phyloP scores from a whole-genome alignment of 2,888 invertebrate genomes.

The Linhomoeus sp. region DNA sequence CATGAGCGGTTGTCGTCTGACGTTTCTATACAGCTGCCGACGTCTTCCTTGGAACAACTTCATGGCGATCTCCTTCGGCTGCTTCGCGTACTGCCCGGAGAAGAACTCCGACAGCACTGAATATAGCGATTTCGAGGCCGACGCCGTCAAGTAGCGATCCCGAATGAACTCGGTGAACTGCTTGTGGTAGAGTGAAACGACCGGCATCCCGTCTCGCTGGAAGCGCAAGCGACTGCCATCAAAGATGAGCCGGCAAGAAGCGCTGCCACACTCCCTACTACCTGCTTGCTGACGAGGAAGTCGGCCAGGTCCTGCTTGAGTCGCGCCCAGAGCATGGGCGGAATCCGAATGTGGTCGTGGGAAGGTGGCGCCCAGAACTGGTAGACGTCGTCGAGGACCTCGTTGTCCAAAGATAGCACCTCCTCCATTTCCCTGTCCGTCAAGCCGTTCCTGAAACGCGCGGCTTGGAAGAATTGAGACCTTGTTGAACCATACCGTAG shows the following conservation, averaged over 20 bases:
- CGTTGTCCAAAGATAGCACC: conserved; percentile 5
- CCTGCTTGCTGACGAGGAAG: background rate
- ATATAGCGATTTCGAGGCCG: background rate
- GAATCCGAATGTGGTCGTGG: background rate
- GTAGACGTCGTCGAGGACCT: conserved; percentile 6
- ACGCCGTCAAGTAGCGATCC: background rate
- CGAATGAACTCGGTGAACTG: conserved; percentile 1
- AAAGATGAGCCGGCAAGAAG: background rate
- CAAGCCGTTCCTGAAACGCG: conserved; percentile 4
- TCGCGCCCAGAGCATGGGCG: conserved; percentile 2
- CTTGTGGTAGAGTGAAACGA: conserved; percentile 3
- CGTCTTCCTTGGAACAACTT: background rate
- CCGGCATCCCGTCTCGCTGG: background rate
- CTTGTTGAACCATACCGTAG: too few species aligned
- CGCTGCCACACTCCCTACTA: too few species aligned
- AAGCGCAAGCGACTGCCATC: background rate
- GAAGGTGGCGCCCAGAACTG: conserved; percentile 5
- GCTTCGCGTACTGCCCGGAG: background rate
- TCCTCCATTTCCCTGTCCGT: conserved; percentile 6
- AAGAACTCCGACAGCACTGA: background rate
- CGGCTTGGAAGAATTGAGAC: too few species aligned
- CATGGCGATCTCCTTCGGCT: background rate
- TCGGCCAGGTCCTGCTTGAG: conserved; percentile 2
- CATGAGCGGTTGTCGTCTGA: background rate
- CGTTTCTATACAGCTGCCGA: background rate